A percentile compares a stretch with the other conserved stretches of the same genome.
phyloP scores from a whole-genome alignment of 2,888 invertebrate species.

The Tetragonula carbonaria region DNA sequence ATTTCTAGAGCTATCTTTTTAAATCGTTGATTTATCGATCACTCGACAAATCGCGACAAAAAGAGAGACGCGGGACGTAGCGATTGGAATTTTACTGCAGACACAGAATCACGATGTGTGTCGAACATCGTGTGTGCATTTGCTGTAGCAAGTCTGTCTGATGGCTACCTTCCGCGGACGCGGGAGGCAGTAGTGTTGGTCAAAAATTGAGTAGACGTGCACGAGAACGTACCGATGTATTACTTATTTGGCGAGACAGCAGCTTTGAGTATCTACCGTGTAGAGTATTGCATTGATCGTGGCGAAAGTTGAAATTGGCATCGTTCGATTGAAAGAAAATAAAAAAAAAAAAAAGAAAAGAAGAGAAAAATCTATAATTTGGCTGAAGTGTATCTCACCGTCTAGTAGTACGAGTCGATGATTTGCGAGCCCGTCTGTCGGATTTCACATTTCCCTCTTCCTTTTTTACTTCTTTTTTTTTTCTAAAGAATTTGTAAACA shows the following conservation, averaged over 20 bases:
- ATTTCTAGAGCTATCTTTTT: too few relatives aligned
- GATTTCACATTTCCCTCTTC: background rate
- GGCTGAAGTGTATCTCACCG: background rate
- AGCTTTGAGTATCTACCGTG: slow-evolving; percentile 3
- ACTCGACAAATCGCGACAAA: too few relatives aligned
- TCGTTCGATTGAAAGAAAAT: background rate
- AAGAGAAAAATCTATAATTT: background rate
- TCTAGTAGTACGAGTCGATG: slow-evolving; percentile 21
- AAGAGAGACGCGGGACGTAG: background rate
- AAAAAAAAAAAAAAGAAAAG: too few relatives aligned
- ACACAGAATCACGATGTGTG: slow-evolving; percentile 8
- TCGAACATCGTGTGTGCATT: slow-evolving; percentile 34
- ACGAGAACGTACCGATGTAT: slow-evolving; percentile 30
- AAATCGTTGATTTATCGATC: too few relatives aligned
- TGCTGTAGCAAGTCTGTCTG: slow-evolving; percentile 33
- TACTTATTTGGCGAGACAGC: slow-evolving; percentile 5
- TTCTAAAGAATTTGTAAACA: background rate
- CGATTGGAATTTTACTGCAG: slow-evolving; percentile 21
- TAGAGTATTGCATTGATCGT: slow-evolving; percentile 14
- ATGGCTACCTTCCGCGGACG: slow-evolving; percentile 7
- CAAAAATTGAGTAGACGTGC: slow-evolving; percentile 50
- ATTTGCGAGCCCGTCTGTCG: background rate
- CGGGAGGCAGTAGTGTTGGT: slow-evolving; percentile 33
- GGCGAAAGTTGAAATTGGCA: background rate
- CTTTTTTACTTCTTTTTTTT: background rate